phyloP scores from a whole-genome alignment of 2,888 invertebrate species.

The Andrena camellia region DNA sequence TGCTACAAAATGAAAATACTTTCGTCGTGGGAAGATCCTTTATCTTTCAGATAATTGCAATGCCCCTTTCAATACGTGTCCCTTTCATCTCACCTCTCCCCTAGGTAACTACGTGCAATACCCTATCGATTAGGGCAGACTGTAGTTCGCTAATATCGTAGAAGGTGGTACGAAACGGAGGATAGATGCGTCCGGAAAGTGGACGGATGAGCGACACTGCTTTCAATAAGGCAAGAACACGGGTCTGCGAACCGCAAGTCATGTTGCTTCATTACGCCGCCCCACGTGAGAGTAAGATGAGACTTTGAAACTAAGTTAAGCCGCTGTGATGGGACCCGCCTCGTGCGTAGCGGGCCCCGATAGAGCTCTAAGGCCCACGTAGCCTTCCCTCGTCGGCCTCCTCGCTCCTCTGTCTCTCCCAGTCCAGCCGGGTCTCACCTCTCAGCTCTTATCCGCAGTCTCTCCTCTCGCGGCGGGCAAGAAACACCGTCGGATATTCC shows the following conservation, averaged over 20 bases:
- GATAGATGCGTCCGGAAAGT: conserved; percentile 40
- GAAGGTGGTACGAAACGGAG: neutral
- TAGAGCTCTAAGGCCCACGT: conserved; percentile 59
- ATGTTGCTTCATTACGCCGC: conserved; percentile 84
- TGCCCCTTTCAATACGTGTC: too few relatives aligned
- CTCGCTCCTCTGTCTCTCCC: conserved; percentile 39
- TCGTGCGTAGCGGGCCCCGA: conserved; percentile 68
- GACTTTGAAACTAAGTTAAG: conserved; percentile 77
- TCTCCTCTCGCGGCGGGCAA: conserved; percentile 21
- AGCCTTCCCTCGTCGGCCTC: conserved; percentile 34
- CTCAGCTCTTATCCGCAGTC: neutral
- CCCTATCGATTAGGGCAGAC: too few relatives aligned
- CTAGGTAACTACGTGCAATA: too few relatives aligned
- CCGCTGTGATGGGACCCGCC: conserved; percentile 73
- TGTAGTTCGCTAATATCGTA: neutral
- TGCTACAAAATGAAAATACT: too few relatives aligned
- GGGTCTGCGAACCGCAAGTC: conserved; percentile 82
- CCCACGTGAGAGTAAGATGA: conserved; percentile 82
- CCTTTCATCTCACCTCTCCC: too few relatives aligned
- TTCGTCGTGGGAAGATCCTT: too few relatives aligned
- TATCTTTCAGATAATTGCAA: too few relatives aligned
- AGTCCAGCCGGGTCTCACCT: conserved; percentile 3
- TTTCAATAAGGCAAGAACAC: conserved; percentile 84
- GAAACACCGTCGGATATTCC: conserved; percentile 52
- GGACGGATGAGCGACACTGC: conserved; percentile 82